Evolutionary conservation across 92 coral and sea anemone species (phyloP).

Genomic region (Heliopora coerulea): DNA sequence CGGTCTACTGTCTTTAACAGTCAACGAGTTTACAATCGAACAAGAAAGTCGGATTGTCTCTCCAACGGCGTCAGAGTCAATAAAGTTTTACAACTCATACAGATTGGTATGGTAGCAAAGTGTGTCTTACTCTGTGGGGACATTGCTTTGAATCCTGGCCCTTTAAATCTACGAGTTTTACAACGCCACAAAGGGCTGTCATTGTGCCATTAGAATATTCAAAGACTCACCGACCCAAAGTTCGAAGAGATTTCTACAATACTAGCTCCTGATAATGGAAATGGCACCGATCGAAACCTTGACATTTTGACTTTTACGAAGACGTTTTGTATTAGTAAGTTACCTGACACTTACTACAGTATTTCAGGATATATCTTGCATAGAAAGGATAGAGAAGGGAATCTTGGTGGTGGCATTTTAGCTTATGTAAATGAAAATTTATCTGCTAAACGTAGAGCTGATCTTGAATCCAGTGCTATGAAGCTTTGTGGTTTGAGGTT

Average conservation of each 20-base stretch:
- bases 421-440: no score
- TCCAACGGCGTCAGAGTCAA: no score
- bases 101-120: no score
- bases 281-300: neutral
- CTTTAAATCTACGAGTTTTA: neutral
- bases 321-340: neutral
- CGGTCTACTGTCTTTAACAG: no score
- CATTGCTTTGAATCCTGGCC: neutral
- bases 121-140: neutral
- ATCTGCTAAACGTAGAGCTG: neutral
- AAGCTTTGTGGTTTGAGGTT: neutral
- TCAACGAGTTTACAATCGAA: no score
- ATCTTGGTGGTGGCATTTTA: conserved; percentile 16
- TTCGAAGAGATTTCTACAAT: neutral
- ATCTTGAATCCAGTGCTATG: no score
- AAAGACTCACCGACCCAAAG: neutral
- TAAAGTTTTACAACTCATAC: no score
- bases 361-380: conserved; percentile 3
- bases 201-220: conserved; percentile 3
- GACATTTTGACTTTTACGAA: conserved; percentile 3
- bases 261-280: no score
- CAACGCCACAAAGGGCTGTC: neutral
- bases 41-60: no score
- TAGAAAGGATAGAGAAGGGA: conserved; percentile 17
- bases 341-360: neutral